phyloP scores from a whole-genome alignment of 1,140 invertebrate genomes.

The Drosophila baimaii region DNA sequence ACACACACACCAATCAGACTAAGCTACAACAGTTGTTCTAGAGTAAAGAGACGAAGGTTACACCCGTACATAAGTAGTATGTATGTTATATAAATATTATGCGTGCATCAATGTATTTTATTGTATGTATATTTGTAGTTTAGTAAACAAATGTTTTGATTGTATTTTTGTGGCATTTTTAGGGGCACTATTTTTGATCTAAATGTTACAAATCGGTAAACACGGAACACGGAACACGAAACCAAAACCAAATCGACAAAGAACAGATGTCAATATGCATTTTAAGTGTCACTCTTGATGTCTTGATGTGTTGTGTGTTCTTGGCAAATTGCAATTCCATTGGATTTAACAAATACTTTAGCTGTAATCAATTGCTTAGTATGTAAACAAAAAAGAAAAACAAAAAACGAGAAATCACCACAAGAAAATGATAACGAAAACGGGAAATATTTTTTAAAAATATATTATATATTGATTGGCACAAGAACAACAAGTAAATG shows the following conservation, averaged over 20 bases:
- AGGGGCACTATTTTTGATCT: conserved; percentile 75
- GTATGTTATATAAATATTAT: conserved; percentile 45
- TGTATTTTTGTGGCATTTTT: conserved; percentile 81
- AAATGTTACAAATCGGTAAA: conserved; percentile 60
- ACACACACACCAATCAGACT: conserved; percentile 16
- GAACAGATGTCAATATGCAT: conserved; percentile 63
- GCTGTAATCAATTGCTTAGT: conserved; percentile 47
- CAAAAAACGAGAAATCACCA: no score
- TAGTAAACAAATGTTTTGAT: conserved; percentile 76
- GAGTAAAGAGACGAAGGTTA: conserved; percentile 39
- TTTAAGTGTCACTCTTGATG: conserved; percentile 58
- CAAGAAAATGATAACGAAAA: conserved; percentile 30
- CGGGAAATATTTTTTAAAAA: conserved; percentile 72
- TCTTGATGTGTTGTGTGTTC: conserved; percentile 58
- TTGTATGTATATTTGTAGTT: conserved; percentile 73
- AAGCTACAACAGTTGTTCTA: conserved; percentile 57
- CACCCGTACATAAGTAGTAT: conserved; percentile 41
- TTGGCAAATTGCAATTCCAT: conserved; percentile 49
- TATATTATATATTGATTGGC: conserved; percentile 57
- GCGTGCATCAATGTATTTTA: conserved; percentile 63
- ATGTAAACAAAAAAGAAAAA: conserved; percentile 38
- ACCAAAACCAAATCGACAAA: conserved; percentile 26
- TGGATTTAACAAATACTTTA: conserved; percentile 53
- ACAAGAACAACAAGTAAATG: conserved; percentile 35
- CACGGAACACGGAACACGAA: conserved; percentile 33